A percentile compares a stretch with the other conserved stretches of the same genome.
phyloP scores from a whole-genome alignment of 2,113 vertebrate genomes.

The Thymallus thymallus region DNA sequence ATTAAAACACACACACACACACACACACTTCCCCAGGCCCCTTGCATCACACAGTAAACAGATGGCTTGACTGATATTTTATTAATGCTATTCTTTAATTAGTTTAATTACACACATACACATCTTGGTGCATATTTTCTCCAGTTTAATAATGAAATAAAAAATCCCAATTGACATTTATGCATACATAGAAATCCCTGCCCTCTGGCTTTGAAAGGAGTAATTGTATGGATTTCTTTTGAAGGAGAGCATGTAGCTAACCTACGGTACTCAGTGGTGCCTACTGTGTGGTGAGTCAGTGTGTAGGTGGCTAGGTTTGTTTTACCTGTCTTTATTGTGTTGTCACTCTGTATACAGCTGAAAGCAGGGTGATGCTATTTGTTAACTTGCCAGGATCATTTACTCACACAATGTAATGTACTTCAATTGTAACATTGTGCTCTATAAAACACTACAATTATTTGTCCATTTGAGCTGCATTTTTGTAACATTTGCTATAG shows the following conservation, averaged over 20 bases:
- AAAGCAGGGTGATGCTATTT: conserved; percentile 61
- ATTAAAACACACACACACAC: conserved; percentile 62
- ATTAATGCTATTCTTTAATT: conserved; percentile 83
- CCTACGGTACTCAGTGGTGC: conserved; percentile 13
- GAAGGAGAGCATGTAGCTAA: conserved; percentile 30
- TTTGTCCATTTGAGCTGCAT: too few species aligned
- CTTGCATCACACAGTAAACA: conserved; percentile 73
- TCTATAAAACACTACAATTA: conserved; percentile 23
- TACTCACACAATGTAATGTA: conserved; percentile 42
- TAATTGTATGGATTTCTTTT: conserved; percentile 53
- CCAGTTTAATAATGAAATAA: conserved; percentile 66
- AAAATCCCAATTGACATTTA: conserved; percentile 63
- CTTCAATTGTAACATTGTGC: conserved; percentile 32
- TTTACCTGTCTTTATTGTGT: conserved; percentile 43
- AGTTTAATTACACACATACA: conserved; percentile 78
- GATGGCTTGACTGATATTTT: conserved; percentile 79
- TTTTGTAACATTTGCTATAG: too few species aligned
- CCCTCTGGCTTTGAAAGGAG: conserved; percentile 62
- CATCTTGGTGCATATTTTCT: conserved; percentile 75
- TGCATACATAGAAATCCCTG: conserved; percentile 61
- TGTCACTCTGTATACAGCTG: conserved; percentile 61
- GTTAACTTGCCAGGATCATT: conserved; percentile 33
- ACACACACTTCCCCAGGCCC: conserved; percentile 62
- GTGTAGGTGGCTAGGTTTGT: conserved; percentile 38
- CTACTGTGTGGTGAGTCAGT: conserved; percentile 40